Conservation (phyloP, 2,888 invertebrate genomes). For the Nemoura dubitans region DNA sequence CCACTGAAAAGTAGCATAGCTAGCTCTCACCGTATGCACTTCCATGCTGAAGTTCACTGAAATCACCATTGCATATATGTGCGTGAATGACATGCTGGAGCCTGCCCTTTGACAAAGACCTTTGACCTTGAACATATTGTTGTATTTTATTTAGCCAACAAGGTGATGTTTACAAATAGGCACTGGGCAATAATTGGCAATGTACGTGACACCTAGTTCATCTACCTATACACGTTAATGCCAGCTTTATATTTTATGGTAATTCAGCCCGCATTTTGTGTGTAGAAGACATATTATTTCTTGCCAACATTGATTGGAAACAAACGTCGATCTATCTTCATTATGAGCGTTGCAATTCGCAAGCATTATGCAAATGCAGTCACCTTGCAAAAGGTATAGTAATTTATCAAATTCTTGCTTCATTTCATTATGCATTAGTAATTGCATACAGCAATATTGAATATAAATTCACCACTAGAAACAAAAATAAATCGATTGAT, state of each 20-base stretch:
- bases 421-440: neutral
- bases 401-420: neutral
- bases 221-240: neutral
- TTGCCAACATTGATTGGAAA: neutral
- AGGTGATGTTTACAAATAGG: neutral
- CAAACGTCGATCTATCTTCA: neutral
- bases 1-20: no score
- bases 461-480: neutral
- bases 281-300: neutral
- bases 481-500: neutral
- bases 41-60: neutral
- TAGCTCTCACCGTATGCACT: no score
- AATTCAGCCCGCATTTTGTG: neutral
- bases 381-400: neutral
- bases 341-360: neutral
- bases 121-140: conserved; percentile 12
- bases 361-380: neutral
- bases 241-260: neutral
- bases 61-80: neutral
- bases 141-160: conserved; percentile 7
- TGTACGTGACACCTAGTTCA: neutral
- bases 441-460: neutral
- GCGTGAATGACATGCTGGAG: neutral
- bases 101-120: neutral
- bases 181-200: conserved; percentile 12